phyloP scores from a whole-genome alignment of 2,113 vertebrate species.

The Chaenogobius annularis region DNA sequence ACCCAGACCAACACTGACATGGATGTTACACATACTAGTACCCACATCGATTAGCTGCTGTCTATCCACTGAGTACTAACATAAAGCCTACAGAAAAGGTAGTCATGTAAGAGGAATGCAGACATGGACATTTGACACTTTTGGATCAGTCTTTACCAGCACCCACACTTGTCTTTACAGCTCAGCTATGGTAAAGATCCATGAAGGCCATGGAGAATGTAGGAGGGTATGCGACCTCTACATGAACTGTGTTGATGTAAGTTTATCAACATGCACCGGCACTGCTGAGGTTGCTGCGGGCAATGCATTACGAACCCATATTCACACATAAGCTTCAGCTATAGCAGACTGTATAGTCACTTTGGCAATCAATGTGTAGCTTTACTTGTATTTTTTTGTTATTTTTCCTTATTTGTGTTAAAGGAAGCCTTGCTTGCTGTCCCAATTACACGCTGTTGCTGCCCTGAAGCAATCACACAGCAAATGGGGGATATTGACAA shows the following conservation, averaged over 20 bases:
- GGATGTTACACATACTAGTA: constrained; percentile 25
- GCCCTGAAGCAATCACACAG: constrained; percentile 80
- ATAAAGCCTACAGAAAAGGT: constrained; percentile 54
- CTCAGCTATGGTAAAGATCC: constrained; percentile 78
- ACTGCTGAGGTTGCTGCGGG: constrained; percentile 79
- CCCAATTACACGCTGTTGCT: constrained; percentile 71
- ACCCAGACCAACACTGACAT: constrained; percentile 17
- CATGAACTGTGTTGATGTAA: constrained; percentile 79
- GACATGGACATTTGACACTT: constrained; percentile 77
- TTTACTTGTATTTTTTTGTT: constrained; percentile 31
- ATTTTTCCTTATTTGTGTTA: constrained; percentile 25
- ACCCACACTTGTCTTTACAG: constrained; percentile 60
- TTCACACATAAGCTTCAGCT: constrained; percentile 50
- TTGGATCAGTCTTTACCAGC: constrained; percentile 76
- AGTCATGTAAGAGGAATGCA: constrained; percentile 68
- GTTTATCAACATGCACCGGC: constrained; percentile 77
- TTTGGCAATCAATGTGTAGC: constrained; percentile 46
- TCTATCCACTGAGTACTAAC: constrained; percentile 51
- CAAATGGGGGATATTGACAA: constrained; percentile 72
- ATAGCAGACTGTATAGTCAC: constrained; percentile 28
- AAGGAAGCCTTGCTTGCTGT: constrained; percentile 44
- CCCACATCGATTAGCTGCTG: constrained; percentile 37
- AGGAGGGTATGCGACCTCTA: constrained; percentile 71
- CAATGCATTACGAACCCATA: constrained; percentile 60
- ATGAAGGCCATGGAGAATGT: constrained; percentile 73